These are phyloP conservation scores for Chascanopsetta lugubris DNA, from an alignment of 2,113 vertebrate genomes.

Conservation along the genomic window DNA sequence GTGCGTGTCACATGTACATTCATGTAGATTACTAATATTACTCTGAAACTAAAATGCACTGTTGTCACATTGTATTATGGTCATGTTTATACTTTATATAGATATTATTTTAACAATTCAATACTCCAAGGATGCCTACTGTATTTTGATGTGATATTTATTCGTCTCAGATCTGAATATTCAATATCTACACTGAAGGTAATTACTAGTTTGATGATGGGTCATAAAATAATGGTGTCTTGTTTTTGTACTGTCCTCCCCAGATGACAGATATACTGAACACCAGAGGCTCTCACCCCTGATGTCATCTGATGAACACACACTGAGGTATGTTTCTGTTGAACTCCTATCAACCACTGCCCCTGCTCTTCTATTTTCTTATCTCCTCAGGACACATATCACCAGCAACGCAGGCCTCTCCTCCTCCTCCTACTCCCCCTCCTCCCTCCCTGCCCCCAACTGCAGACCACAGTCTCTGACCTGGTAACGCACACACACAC, in stretches of 20 bases:
- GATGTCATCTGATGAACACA: background rate
- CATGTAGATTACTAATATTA: no score
- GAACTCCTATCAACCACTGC: slow-evolving; percentile 41
- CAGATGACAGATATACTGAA: background rate
- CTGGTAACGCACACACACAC: slow-evolving; percentile 55
- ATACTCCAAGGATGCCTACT: no score
- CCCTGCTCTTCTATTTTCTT: slow-evolving; percentile 60
- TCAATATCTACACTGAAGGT: no score
- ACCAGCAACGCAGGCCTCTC: slow-evolving; percentile 42
- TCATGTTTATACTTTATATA: no score
- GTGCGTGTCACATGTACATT: no score
- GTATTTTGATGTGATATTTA: no score
- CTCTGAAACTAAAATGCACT: no score
- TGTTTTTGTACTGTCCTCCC: background rate
- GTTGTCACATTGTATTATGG: no score
- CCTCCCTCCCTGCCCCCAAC: slow-evolving; percentile 19
- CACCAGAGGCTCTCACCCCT: background rate
- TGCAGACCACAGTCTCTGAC: slow-evolving; percentile 63
- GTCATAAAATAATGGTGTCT: no score
- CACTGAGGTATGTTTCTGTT: slow-evolving; percentile 12
- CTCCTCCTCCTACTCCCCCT: slow-evolving; percentile 11
- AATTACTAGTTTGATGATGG: no score
- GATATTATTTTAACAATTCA: no score
- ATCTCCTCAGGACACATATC: slow-evolving; percentile 62
- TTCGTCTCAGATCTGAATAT: no score